These are phyloP conservation scores for Ctenomys sociabilis DNA, from an alignment of 2,113 vertebrate species.

Conservation along the genomic window DNA sequence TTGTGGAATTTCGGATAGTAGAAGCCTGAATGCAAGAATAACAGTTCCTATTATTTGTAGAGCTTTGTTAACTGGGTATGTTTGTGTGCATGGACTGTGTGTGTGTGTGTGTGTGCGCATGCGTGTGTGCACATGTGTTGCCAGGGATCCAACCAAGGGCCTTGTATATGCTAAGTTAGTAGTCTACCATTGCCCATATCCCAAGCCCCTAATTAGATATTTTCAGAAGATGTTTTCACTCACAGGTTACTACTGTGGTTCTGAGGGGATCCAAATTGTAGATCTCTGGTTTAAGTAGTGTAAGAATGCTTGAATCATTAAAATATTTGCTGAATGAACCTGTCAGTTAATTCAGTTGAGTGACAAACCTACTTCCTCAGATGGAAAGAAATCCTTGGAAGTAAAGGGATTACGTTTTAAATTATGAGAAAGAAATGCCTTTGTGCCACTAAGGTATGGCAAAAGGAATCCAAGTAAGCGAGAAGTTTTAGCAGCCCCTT, in stretches of 20 bases:
- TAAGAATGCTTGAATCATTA: conserved; percentile 23
- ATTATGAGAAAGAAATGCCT: neutral
- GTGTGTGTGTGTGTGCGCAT: neutral
- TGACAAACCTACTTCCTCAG: neutral
- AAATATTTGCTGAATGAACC: conserved; percentile 11
- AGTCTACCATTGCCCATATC: neutral
- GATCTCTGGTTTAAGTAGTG: conserved; percentile 36
- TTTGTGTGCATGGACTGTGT: neutral
- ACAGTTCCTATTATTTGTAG: neutral
- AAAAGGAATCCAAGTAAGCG: neutral
- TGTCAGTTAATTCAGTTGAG: conserved; percentile 4
- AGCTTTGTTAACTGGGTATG: conserved; percentile 9
- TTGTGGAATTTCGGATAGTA: conserved; percentile 29
- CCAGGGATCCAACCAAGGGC: neutral
- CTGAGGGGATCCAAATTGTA: conserved; percentile 60
- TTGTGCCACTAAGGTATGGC: neutral
- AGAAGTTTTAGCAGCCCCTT: neutral
- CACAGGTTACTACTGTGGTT: conserved; percentile 66
- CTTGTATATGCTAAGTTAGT: neutral
- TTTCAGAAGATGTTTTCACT: conserved; percentile 49
- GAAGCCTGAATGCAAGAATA: conserved; percentile 27
- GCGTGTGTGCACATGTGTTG: neutral
- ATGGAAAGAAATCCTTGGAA: neutral
- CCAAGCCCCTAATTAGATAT: neutral
- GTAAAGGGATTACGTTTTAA: neutral